Percentiles rank a stretch among this genome's conserved stretches.
phyloP scores from a whole-genome alignment of 2,888 invertebrate species.

The Pristionchus mayeri region DNA sequence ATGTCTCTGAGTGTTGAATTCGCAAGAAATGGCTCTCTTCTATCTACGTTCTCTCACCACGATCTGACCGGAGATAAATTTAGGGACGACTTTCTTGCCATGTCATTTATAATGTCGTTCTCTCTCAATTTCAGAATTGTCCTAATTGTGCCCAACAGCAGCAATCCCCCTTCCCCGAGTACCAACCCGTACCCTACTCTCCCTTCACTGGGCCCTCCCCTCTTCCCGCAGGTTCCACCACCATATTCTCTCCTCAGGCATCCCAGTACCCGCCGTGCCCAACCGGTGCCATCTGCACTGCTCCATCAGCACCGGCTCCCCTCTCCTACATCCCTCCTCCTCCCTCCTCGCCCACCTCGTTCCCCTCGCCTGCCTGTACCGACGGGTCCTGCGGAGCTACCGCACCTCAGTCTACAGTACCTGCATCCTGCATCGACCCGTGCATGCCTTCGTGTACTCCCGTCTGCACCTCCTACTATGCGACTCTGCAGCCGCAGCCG shows the following conservation, averaged over 20 bases:
- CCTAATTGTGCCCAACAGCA: conserved; percentile 2
- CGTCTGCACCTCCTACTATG: conserved; percentile 55
- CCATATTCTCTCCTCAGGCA: background rate
- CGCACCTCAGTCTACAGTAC: background rate
- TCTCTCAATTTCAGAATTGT: conserved; percentile 6
- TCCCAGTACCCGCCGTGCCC: conserved; percentile 20
- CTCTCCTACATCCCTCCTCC: background rate
- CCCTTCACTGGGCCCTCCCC: background rate
- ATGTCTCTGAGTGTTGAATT: background rate
- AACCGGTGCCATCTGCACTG: background rate
- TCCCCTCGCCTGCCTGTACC: background rate
- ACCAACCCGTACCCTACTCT: background rate
- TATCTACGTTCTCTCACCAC: too few relatives aligned
- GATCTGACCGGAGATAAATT: too few relatives aligned
- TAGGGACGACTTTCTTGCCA: too few relatives aligned
- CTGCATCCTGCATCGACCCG: conserved; percentile 59
- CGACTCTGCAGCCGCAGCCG: conserved; percentile 54
- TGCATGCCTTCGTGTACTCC: conserved; percentile 63
- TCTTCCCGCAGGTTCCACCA: background rate
- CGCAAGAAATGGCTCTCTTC: too few relatives aligned
- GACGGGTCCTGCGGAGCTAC: background rate
- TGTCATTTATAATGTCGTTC: background rate
- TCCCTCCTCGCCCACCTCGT: conserved; percentile 7
- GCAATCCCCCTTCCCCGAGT: background rate
- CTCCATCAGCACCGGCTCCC: background rate